Evolutionary conservation across 1,140 invertebrate species (phyloP).

Genomic region (Chrysomallon squamiferum): DNA sequence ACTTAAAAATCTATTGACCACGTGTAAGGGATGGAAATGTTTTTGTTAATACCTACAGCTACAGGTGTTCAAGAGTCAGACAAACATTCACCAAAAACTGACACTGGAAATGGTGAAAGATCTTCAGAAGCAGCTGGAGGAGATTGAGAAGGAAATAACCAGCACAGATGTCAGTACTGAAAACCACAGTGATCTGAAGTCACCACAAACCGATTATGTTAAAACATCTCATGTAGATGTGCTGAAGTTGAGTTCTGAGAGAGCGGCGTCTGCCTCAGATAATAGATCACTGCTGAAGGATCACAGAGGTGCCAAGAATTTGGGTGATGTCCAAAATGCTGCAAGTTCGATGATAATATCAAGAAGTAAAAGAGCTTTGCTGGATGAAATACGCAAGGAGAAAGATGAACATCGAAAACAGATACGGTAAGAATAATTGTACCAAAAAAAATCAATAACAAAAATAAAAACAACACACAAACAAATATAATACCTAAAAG

Average conservation of each 20-base stretch:
- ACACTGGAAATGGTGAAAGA: constrained; percentile 28
- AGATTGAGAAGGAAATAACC: constrained; percentile 18
- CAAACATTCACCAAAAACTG: constrained; percentile 10
- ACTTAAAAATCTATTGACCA: no score
- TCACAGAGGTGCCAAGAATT: neutral
- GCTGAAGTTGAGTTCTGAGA: neutral
- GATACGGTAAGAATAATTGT: constrained; percentile 26
- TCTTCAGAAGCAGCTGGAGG: constrained; percentile 25
- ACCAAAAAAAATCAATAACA: no score
- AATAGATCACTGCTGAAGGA: neutral
- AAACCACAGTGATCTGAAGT: no score
- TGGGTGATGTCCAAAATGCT: no score
- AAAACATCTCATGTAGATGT: no score
- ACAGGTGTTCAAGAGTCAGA: no score
- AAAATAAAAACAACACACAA: no score
- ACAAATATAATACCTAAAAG: no score
- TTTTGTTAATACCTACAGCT: no score
- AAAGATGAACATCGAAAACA: constrained; percentile 34
- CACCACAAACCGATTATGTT: no score
- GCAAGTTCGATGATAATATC: constrained; percentile 4
- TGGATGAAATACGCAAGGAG: constrained; percentile 38
- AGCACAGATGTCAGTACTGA: neutral
- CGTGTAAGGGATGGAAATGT: no score
- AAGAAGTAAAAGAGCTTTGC: constrained; percentile 30
- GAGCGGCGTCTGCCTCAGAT: neutral